Conservation (phyloP, 2,113 vertebrate species). For the Onychostruthus taczanowskii region DNA sequence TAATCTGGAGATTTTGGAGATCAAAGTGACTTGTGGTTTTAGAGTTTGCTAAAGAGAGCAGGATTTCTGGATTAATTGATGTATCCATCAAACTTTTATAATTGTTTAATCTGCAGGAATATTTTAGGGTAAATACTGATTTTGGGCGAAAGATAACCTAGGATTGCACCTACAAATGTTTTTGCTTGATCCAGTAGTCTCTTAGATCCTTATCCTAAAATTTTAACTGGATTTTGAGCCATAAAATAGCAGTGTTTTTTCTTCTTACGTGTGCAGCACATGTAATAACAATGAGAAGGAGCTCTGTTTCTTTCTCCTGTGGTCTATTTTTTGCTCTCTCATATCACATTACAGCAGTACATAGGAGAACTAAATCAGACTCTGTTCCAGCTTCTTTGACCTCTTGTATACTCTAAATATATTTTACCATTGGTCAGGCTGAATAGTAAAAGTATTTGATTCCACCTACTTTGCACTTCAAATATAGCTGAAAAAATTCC, state of each 20-base stretch:
- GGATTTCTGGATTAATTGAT: not conserved
- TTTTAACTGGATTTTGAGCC: not conserved
- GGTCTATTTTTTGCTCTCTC: not conserved
- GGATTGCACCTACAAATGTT: not conserved
- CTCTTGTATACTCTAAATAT: slow-evolving; percentile 18
- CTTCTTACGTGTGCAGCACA: not conserved
- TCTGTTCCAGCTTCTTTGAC: slow-evolving; percentile 4
- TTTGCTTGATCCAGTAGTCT: not conserved
- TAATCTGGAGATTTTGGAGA: not conserved
- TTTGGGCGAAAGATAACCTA: not conserved
- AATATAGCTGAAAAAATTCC: slow-evolving; percentile 2
- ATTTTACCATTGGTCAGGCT: not conserved
- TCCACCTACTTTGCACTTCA: slow-evolving; percentile 20
- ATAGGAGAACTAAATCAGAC: slow-evolving; percentile 13
- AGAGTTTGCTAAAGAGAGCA: not conserved
- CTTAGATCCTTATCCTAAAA: not conserved
- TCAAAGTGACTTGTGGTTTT: not conserved
- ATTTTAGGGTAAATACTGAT: not conserved
- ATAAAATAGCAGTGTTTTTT: not conserved
- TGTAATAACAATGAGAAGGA: not conserved
- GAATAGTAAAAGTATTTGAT: slow-evolving; percentile 30
- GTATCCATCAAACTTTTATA: not conserved
- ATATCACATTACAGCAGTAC: slow-evolving; percentile 12
- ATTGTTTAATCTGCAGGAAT: not conserved
- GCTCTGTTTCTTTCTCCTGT: not conserved